Conservation (phyloP, 2,888 invertebrate species). For the Drosophila kanekoi region DNA sequence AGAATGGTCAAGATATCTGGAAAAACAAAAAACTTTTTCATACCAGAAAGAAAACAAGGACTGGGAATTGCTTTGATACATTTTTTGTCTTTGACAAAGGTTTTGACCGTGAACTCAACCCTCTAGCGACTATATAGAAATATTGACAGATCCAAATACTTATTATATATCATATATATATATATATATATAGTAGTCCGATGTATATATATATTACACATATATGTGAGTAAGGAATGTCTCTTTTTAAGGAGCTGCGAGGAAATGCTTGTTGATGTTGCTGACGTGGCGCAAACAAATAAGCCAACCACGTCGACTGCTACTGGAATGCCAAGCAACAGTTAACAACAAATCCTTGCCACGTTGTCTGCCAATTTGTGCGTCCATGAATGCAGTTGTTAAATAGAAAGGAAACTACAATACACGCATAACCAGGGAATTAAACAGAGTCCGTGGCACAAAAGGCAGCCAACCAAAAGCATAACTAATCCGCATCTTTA, state of each 20-base stretch:
- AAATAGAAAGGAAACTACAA: conserved; percentile 71
- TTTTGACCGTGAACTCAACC: too few relatives aligned
- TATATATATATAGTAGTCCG: too few relatives aligned
- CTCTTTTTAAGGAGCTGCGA: background rate
- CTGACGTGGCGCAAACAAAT: conserved; percentile 54
- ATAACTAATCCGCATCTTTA: conserved; percentile 74
- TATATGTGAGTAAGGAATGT: too few relatives aligned
- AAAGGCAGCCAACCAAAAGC: conserved; percentile 59
- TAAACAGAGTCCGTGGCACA: conserved; percentile 51
- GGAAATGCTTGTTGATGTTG: conserved; percentile 39
- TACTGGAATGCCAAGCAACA: conserved; percentile 41
- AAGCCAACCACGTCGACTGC: conserved; percentile 5
- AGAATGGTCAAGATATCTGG: too few relatives aligned
- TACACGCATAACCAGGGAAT: conserved; percentile 76
- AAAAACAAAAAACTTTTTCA: too few relatives aligned
- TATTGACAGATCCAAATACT: too few relatives aligned
- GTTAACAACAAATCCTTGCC: conserved; percentile 62
- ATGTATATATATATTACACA: too few relatives aligned
- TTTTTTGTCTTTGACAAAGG: too few relatives aligned
- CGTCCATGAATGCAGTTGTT: conserved; percentile 71
- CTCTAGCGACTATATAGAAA: too few relatives aligned
- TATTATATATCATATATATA: too few relatives aligned
- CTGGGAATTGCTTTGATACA: too few relatives aligned
- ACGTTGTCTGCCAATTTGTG: conserved; percentile 72
- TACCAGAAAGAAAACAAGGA: too few relatives aligned